Base-by-base conservation (phyloP, 2,888 invertebrate species). In the Parnassius orleans region DNA sequence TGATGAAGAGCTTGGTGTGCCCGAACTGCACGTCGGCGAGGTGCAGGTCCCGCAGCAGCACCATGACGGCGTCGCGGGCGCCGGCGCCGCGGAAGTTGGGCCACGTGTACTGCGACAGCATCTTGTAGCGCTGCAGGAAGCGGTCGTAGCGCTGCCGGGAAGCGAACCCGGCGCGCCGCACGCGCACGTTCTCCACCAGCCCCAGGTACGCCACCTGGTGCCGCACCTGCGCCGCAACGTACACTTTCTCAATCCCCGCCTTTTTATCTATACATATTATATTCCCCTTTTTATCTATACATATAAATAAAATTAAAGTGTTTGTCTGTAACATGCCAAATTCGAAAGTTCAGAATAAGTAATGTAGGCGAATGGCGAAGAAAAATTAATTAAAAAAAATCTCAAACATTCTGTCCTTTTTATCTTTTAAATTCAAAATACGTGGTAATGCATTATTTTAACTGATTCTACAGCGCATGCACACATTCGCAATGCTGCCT, bases 121-220 rank as follows among this genome's bases (percentile, higher is more conserved):
- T 98, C 93, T 99, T 99, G 93, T 99, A 99, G 65, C 98, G 95
- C 84, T 96, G 94, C 67, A 98, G 93, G 93, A 99, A 99, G 76
- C 97, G 94, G 80, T 97, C 97, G 90, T 98, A 99, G 67, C 96
- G 94, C 92, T 98, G 97, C 52, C 99, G 94, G 86, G 97, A 96
- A n/a, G 98, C 99, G 90, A 99, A 99, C 52, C 99, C 99, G 62
- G 99, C 99, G 78, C 99, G 94, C 7, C 99, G 94, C 15, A 99
- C 99, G 65, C 98, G 94, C 53, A 99, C 97, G 90, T 99, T 99
- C 92, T 99, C 99, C 60, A 99, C 93, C 41, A 99, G 92, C 0
- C 99, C 99, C 52, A 99, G 93, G 88, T 99, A 99, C 64, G 94
- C 92, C 24, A 95, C 95, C 78, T 96, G 96, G 86, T 95, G 95